These are phyloP conservation scores for Oreochromis tanganicae DNA, from an alignment of 2,113 vertebrate species.

Conservation along the genomic window DNA sequence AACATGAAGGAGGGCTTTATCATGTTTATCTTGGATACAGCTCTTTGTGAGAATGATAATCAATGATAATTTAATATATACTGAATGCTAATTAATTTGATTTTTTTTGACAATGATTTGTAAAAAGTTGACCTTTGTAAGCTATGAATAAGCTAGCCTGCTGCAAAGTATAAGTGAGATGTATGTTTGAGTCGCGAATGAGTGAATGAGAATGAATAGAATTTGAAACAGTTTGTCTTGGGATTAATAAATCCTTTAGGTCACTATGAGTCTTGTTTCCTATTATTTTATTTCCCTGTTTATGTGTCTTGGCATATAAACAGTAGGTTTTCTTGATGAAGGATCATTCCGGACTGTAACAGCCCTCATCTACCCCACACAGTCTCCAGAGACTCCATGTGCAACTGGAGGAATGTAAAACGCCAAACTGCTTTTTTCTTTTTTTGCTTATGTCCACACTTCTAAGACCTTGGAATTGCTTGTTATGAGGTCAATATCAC, in stretches of 20 bases:
- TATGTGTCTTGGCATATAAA: constrained; percentile 23
- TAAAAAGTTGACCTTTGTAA: constrained; percentile 70
- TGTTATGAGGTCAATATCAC: not conserved
- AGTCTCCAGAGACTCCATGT: constrained; percentile 24
- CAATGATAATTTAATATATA: constrained; percentile 67
- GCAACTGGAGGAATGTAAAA: constrained; percentile 30
- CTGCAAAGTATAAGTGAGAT: constrained; percentile 53
- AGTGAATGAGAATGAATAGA: constrained; percentile 42
- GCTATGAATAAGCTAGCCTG: constrained; percentile 70
- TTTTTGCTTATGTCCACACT: not conserved
- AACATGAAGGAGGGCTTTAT: constrained; percentile 64
- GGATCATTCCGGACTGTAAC: constrained; percentile 47
- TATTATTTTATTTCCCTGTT: constrained; percentile 40
- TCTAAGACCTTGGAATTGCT: not conserved
- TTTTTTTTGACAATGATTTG: constrained; percentile 70
- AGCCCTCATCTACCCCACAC: constrained; percentile 25
- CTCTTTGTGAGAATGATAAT: constrained; percentile 50
- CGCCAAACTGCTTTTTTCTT: not conserved
- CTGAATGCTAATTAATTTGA: constrained; percentile 62
- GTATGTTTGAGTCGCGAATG: constrained; percentile 52
- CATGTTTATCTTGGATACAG: constrained; percentile 34
- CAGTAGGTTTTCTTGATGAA: constrained; percentile 38
- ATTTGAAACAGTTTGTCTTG: constrained; percentile 39
- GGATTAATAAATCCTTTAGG: constrained; percentile 59
- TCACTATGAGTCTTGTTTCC: constrained; percentile 47